Evolutionary conservation across 2,888 invertebrate species (phyloP), one percentile per base, ranked within the genome.

Genomic region (Polylopha cassiicola): DNA sequence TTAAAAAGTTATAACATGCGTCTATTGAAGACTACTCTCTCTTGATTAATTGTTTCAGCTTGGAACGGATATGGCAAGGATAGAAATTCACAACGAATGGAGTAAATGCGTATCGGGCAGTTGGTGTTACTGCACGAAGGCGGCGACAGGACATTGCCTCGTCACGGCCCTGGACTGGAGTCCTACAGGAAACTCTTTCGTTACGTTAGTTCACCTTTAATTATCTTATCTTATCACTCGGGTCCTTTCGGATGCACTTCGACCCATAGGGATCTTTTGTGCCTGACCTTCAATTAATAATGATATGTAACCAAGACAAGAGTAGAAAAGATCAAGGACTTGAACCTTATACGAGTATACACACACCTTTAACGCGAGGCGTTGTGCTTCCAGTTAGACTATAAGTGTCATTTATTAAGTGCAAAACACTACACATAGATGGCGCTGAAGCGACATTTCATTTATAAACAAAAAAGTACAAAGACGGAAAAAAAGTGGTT

Each of bases 111-210:
- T 70, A 1, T 36, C 34, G 1, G 37, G 44, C 15, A 51, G 41
- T 29, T 37, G 20, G 27, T 77, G 80, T 39, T 18, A 20, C 1
- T 77, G 76, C 33, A 3, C 11, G 10, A 21, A 33, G 7, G 29
- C 13, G 3, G 15, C 45, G 0, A 23, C 39, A 0, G 26, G 44
- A 3, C 14, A 31, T 39, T 84, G 84, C 46, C 57, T 65, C 29
- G 64, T 82, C 48, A 77, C 79, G 0, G 70, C 79, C 0, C 34
- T 80, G 7, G 80, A 80, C 48, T 85, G 84, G 84, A 84, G 84
- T 31, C 80, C 82, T 1, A 84, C 82, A 1, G 81, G 80, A 4
- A 78, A 80, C 48, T 73, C 81, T 0, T 79, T 74, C 44, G 58
- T 67, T 4, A 68, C 56, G 84, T 81, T 43, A 68, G 70, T 60